Base-by-base conservation (phyloP, 92 coral and sea anemone species). In the Parazoanthus swiftii region DNA sequence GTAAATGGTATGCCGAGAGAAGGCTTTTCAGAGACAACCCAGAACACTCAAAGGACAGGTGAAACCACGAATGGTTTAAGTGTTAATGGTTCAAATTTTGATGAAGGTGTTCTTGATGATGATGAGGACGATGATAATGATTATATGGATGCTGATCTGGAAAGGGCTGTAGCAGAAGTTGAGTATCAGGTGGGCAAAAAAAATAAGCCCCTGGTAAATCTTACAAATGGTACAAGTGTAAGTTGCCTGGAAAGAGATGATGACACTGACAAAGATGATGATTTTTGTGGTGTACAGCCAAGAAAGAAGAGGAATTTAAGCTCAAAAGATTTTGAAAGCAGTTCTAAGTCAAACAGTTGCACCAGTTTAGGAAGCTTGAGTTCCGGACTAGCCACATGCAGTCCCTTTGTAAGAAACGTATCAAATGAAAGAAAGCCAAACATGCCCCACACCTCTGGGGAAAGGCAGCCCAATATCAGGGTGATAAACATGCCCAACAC, bases 241-340 rank as follows among this genome's bases (percentile, higher is more conserved):
- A 54, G 33, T 20, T 18, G 18, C 51, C 36, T 83, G 88, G 70
- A 54, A 0, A 54, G 11, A 11, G 81, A 81, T 65, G 83, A 86
- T 79, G 79, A 86, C 36, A 54, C 35, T 79, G 90, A 86, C 6
- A 87, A 88, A 43, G 85, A 81, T 87, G 85, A 86, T 82, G 83
- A 86, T 48, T 35, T 80, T 18, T 23, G 33, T 7, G 56, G 71
- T 54, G 20, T 37, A 46, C 82, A 86, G 39, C 81, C 82, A 2
- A 56, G 72, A 11, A 86, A 75, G 23, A 77, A 76, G 35, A 86
- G 82, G 56, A 71, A 84, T 35, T 15, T 70, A 8, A 50, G 46
- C 39, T 65, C 76, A 82, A 29, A 3, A 71, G 68, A 71, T 33
- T 82, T 68, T 66, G 36, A 44, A 46, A 26, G 79, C 43, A 84